phyloP scores from a whole-genome alignment of 2,113 vertebrate genomes.

The Neopipo cinnamomea region DNA sequence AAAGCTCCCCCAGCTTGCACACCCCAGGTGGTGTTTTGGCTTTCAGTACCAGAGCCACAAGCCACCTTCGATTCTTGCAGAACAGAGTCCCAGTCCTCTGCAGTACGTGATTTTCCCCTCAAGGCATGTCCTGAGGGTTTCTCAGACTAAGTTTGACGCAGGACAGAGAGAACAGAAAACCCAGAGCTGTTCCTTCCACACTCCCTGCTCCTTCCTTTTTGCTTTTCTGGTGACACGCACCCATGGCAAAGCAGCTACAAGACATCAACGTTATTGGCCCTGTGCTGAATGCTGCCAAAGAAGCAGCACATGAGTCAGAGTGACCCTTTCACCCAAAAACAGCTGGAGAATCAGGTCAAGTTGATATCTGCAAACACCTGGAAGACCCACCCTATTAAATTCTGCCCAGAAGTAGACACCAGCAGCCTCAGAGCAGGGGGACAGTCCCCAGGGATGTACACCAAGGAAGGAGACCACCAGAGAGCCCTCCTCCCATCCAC shows the following conservation, averaged over 20 bases:
- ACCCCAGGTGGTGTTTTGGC: fast-evolving
- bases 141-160: neutral
- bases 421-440: neutral
- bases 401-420: neutral
- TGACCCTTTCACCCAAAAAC: neutral
- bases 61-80: neutral
- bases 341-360: neutral
- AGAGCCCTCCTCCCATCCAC: neutral
- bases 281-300: neutral
- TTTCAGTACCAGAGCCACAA: neutral
- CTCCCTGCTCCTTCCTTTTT: neutral
- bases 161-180: neutral
- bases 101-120: neutral
- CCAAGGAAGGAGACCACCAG: neutral
- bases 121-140: neutral
- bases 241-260: neutral
- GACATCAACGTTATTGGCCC: neutral
- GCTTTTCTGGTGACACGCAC: neutral
- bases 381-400: neutral
- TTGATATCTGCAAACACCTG: neutral
- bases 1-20: neutral
- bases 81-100: neutral
- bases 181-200: neutral
- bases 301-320: neutral
- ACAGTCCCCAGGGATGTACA: neutral